Evolutionary conservation across 2,113 vertebrate species (phyloP), one percentile per base, ranked within the genome.

Genomic region (Chrysochloris asiatica): DNA sequence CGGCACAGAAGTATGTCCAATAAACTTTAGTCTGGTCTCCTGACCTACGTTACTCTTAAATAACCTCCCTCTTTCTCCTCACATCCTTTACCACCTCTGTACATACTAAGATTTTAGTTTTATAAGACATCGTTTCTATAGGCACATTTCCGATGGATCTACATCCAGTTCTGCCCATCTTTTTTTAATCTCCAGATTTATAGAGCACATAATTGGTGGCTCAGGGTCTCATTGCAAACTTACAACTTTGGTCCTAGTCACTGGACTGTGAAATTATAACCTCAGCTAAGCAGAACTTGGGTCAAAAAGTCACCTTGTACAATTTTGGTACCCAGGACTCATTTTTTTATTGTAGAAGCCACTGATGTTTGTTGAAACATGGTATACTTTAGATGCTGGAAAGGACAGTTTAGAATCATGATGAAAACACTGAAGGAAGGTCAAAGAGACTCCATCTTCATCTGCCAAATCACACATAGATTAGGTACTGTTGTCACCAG

Each of bases 181-280:
- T 38, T 83, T 72, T 63, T 61, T n/a, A 16, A 13, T 71, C 13
- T 33, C 14, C 8, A 50, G 59, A 36, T 41, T 50, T 77, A 80
- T 43, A 75, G 45, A n/a, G n/a, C n/a, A n/a, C n/a, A n/a, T n/a
- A n/a, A n/a, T n/a, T n/a, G 10, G 28, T 38, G 50, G 24, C 8
- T 81, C 90, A 76, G 41, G 0, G 26, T 83, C 33, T 30, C 83
- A 72, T 77, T 86, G 84, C 82, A 75, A 73, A 45, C 0, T 19
- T 10, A 67, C 48, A 26, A 52, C 88, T 92, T 83, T n/a, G 12
- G 48, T 77, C 38, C 3, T 45, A 52, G 26, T 5, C 86, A 82
- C 43, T 87, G 88, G 88, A 76, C 61, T 94, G 73, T 92, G 69
- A 72, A 89, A 93, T 75, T 69, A 69, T 83, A 89, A 80, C 19